Base-by-base conservation (phyloP, 2,113 vertebrate species). In the Clarias macrocephalus region DNA sequence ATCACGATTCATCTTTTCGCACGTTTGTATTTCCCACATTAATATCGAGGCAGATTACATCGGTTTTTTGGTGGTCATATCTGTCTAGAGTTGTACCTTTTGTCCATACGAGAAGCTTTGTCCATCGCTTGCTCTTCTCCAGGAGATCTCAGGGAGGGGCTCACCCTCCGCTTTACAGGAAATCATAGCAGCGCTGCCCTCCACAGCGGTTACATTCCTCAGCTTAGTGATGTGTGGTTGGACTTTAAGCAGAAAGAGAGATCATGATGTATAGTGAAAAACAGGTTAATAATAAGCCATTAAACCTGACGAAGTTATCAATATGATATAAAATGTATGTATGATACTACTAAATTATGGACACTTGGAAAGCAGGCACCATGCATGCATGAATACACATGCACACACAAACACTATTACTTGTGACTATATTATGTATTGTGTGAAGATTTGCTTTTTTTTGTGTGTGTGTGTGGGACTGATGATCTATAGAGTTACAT, bases 221-320 rank as follows among this genome's bases (percentile, higher is more conserved):
- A 99, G 96, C 93, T 96, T 96, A 91, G 96, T 97, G 94, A 99
- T 99, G 88, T 99, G 98, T 92, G 98, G 98, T 95, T 97, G 97
- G 93, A 99, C 98, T 99, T 96, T 16, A 91, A 80, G 37, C 48
- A 84, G 85, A 86, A 88, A 33, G 75, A 56, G 11, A 48, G 73
- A 37, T 3, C 33, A 80, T 59, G 21, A 21, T 33, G 5, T 21
- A 80, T 59, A 80, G 28, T 79, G 9, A 76, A 48, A 52, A 30
- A 80, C 54, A 80, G 1, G 21, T 62, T 13, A 62, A 15, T 2
- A 25, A 37, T 37, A 37, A 37, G 30, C 9, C 28, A 42, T 25
- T 5, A 33, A 42, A 37, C 48, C 7, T 48, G 6, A 8, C 48
- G 8, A 48, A 48, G 48, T 48, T 48, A 48, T 8, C 48, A 48